A percentile compares a stretch with the other conserved stretches of the same genome.
Conservation (phyloP, 37 sponge, comb jelly and placozoan species). For the Spongilla lacustris region DNA sequence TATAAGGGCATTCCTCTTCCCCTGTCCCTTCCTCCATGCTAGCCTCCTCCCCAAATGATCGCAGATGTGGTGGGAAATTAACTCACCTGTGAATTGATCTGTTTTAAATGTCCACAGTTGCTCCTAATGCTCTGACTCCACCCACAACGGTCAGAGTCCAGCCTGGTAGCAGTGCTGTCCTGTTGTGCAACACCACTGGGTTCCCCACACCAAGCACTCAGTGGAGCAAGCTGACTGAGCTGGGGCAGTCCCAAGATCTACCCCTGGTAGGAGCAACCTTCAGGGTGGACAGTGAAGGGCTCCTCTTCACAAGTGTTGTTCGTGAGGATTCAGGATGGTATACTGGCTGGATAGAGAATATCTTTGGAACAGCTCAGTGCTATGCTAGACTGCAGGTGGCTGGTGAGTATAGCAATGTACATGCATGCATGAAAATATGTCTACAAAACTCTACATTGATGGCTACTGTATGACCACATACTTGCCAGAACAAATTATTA, state of each 20-base stretch:
- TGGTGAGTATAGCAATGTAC: conserved; percentile 5
- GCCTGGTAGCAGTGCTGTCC: conserved; percentile 11
- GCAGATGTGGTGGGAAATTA: too few relatives aligned
- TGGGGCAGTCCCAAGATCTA: background rate
- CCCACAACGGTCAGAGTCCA: conserved; percentile 12
- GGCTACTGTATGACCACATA: too few relatives aligned
- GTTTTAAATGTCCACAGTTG: background rate
- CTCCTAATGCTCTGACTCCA: conserved; percentile 7
- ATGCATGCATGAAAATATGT: background rate
- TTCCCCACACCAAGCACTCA: conserved; percentile 23
- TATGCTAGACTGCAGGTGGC: conserved; percentile 46
- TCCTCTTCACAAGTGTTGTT: conserved; percentile 27
- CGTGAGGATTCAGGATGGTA: conserved; percentile 50
- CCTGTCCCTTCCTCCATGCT: too few relatives aligned
- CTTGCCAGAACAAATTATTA: too few relatives aligned
- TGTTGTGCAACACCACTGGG: conserved; percentile 49
- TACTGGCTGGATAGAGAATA: conserved; percentile 41
- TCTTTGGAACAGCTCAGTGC: conserved; percentile 17
- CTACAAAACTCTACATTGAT: too few relatives aligned
- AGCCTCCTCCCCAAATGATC: too few relatives aligned
- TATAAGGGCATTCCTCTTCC: too few relatives aligned
- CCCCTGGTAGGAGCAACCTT: conserved; percentile 9
- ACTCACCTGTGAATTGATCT: background rate
- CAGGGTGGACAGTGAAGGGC: conserved; percentile 9
- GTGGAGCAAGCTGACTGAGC: conserved; percentile 47